Evolutionary conservation across 2,888 invertebrate genomes (phyloP).

Genomic region (Scaptomyza tumidula): DNA sequence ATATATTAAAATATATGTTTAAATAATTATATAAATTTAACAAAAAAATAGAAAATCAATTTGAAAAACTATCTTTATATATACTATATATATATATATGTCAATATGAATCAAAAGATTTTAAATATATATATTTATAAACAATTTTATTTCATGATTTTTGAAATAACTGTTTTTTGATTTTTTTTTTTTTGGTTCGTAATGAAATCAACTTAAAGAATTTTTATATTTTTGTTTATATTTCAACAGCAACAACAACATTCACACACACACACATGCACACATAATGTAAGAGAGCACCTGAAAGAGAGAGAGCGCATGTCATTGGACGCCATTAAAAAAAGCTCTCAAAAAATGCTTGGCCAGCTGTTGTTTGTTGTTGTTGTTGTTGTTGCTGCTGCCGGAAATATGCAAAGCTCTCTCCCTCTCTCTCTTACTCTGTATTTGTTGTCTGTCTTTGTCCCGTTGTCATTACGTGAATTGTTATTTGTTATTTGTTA

Average conservation of each 20-base stretch:
- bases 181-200: slow-evolving; percentile 7
- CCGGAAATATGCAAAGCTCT: slow-evolving; percentile 74
- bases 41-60: slow-evolving; percentile 5
- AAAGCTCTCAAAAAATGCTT: slow-evolving; percentile 76
- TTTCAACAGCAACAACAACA: slow-evolving; percentile 33
- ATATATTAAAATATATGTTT: neutral
- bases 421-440: slow-evolving; percentile 11
- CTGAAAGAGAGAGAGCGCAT: slow-evolving; percentile 13
- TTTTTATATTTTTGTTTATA: slow-evolving; percentile 77
- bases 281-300: too few relatives aligned
- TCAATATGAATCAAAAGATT: neutral
- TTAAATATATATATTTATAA: neutral
- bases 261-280: slow-evolving; percentile 9
- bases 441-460: slow-evolving; percentile 18
- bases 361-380: slow-evolving; percentile 54
- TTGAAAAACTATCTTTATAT: neutral
- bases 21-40: slow-evolving; percentile 9
- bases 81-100: neutral
- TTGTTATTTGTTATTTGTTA: slow-evolving; percentile 62
- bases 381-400: slow-evolving; percentile 40
- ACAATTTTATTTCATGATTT: neutral
- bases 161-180: neutral
- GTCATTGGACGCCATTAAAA: slow-evolving; percentile 53
- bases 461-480: slow-evolving; percentile 60
- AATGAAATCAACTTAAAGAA: slow-evolving; percentile 38